These are phyloP conservation scores for Acrocephalus scirpaceus DNA, from an alignment of 2,797 vertebrate species.

Conservation along the genomic window DNA sequence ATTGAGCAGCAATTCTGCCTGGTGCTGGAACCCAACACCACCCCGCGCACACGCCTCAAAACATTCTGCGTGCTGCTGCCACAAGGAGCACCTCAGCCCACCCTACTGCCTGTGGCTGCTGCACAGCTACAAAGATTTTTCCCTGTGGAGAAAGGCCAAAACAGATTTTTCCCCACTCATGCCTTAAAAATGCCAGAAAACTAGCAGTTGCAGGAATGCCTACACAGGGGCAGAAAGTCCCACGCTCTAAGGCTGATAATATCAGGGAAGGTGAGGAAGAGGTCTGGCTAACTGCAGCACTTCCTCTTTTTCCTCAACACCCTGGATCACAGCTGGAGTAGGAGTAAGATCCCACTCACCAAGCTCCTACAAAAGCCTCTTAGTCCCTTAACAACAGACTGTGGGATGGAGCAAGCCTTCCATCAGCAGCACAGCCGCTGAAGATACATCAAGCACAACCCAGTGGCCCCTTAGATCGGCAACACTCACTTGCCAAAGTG, in stretches of 20 bases:
- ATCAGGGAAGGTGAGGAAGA: background rate
- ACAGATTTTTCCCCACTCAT: accelerated
- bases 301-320: background rate
- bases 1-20: background rate
- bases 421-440: background rate
- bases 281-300: background rate
- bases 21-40: background rate
- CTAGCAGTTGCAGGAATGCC: background rate
- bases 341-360: background rate
- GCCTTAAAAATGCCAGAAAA: background rate
- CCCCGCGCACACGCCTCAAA: accelerated
- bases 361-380: background rate
- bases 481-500: background rate
- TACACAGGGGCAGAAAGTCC: background rate
- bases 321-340: background rate
- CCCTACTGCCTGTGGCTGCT: accelerated
- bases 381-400: accelerated
- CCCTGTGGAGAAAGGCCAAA: accelerated
- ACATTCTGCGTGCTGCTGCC: accelerated
- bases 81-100: background rate
- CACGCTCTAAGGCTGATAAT: accelerated
- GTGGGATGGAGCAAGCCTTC: background rate
- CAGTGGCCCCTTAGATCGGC: background rate
- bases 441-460: background rate
- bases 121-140: background rate